Base-by-base conservation (phyloP, 2,888 invertebrate species). In the Cheilosia vernalis region DNA sequence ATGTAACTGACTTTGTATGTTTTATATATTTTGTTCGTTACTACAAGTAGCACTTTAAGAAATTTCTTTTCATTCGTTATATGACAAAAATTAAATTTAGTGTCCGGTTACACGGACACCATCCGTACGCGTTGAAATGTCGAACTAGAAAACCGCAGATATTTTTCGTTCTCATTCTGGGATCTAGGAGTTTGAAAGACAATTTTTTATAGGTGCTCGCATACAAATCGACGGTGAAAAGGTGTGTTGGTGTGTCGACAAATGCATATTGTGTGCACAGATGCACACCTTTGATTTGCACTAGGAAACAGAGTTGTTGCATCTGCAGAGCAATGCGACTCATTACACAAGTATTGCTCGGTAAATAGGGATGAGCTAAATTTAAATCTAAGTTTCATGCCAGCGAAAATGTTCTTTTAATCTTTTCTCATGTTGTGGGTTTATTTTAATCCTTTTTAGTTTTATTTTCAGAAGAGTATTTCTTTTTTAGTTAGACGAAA, bases 101-200 rank as follows among this genome's bases (percentile, higher is more conserved):
- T 87, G 87, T 86, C 87, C 88, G 87, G 87, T 82, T 87, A 84
- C 87, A 88, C 89, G 89, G 88, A 89, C 89, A 89, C 89, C 89
- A 89, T 88, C 88, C 89, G 89, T 88, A 89, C 89, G 88, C 88
- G 89, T 90, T 87, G 93, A 88, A 88, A 88, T 87, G 78, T 88
- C 88, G 89, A 90, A 90, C 90, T 90, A 86, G 90, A 89, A 87
- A 88, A 87, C 61, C 74, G 47, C 40, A 33, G 58, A 42, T 61
- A 70, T 73, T 70, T 74, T 69, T 76, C 60, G 80, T 67, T 76
- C 72, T 74, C 74, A 76, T 66, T 70, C 64, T 47, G 58, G 37
- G 80, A 76, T 80, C 70, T 66, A 30, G 27, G 44, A 53, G 60
- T 44, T 69, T 33, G 44, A 63, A 42, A 56, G 49, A 53, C 27